Conservation (phyloP, 2,888 invertebrate genomes). For the Drosophila anceps region DNA sequence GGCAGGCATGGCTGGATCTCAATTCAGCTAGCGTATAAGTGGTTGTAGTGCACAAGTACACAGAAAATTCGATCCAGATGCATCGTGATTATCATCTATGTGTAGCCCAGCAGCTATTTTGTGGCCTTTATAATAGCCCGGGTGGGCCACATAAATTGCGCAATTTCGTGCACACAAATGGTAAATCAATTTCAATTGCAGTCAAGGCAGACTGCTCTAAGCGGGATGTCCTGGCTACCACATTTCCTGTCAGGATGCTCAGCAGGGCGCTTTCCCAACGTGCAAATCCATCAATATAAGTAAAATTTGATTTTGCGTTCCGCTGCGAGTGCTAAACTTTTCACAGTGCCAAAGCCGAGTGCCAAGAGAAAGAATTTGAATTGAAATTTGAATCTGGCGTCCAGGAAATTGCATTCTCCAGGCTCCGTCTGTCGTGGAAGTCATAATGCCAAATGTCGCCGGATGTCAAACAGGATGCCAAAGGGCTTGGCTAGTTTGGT, state of each 20-base stretch:
- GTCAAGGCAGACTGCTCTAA: conserved; percentile 41
- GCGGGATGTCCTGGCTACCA: conserved; percentile 68
- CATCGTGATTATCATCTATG: conserved; percentile 58
- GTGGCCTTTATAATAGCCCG: conserved; percentile 41
- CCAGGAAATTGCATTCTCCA: conserved; percentile 78
- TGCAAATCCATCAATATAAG: conserved; percentile 73
- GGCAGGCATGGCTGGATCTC: conserved; percentile 34
- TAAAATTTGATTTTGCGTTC: conserved; percentile 30
- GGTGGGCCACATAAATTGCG: conserved; percentile 69
- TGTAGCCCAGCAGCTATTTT: conserved; percentile 21
- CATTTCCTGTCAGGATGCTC: conserved; percentile 70
- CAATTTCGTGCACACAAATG: conserved; percentile 74
- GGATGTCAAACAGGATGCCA: conserved; percentile 41
- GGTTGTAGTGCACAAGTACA: neutral
- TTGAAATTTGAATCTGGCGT: conserved; percentile 32
- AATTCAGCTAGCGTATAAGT: conserved; percentile 14
- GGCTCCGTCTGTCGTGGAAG: conserved; percentile 24
- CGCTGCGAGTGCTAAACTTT: conserved; percentile 28
- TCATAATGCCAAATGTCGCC: conserved; percentile 59
- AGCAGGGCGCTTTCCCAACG: conserved; percentile 28
- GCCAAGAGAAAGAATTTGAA: conserved; percentile 22
- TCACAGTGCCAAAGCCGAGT: conserved; percentile 24
- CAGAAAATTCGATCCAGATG: conserved; percentile 47
- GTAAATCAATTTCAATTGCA: conserved; percentile 74
- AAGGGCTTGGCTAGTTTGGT: conserved; percentile 23